phyloP scores from a whole-genome alignment of 2,113 vertebrate genomes.

The Galeopterus variegatus region DNA sequence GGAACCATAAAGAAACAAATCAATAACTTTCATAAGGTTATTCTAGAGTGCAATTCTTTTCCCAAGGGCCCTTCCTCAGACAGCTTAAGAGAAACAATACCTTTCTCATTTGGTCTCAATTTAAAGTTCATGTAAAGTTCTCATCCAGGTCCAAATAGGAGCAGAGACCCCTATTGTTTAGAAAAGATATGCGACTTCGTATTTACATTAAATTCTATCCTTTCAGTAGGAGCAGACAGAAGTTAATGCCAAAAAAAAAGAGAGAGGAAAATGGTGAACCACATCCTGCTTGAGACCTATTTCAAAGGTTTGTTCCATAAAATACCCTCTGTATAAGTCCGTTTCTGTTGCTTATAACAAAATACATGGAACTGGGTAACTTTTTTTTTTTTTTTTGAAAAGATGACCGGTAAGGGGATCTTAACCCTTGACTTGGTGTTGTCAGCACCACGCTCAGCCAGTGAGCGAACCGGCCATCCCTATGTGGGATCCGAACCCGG shows the following conservation, averaged over 20 bases:
- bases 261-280: neutral
- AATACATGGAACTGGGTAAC: no score
- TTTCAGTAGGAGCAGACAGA: conserved; percentile 33
- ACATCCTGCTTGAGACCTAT: neutral
- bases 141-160: conserved; percentile 3
- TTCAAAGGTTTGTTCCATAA: neutral
- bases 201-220: conserved; percentile 59
- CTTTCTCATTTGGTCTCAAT: conserved; percentile 73
- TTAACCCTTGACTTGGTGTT: no score
- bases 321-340: neutral
- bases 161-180: conserved; percentile 7
- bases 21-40: conserved; percentile 82
- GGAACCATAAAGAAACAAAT: conserved; percentile 77
- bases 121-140: conserved; percentile 65
- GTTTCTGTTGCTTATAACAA: no score
- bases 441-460: no score
- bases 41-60: conserved; percentile 78
- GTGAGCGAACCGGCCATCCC: no score
- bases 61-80: conserved; percentile 71
- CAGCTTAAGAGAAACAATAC: conserved; percentile 78
- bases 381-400: no score
- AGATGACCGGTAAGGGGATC: no score
- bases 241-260: conserved; percentile 13
- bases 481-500: no score
- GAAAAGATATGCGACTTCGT: conserved; percentile 14